Evolutionary conservation across 2,113 vertebrate species (phyloP), one percentile per base, ranked within the genome.

Genomic region (Stercorarius parasiticus): DNA sequence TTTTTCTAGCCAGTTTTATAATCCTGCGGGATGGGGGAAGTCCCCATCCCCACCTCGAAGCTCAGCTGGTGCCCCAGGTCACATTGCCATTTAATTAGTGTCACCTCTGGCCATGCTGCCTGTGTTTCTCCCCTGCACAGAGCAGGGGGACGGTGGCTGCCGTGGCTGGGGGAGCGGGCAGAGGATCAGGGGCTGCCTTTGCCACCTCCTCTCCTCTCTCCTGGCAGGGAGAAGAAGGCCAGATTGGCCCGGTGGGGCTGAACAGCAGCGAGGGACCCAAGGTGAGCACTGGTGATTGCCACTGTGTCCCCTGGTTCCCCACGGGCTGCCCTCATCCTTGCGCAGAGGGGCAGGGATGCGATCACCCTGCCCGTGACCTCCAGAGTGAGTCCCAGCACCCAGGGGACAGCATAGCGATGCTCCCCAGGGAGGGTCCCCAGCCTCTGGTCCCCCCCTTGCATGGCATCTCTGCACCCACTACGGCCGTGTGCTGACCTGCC

Each of bases 161-260:
- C 1, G 1, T 9, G 25, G 34, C 32, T n/a, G 49, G 47, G 59
- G 50, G 25, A 38, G 59, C 21, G n/a, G 34, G 32, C 2, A 1
- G 61, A 42, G 73, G 32, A 40, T 10, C 19, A 15, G 23, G 21
- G 42, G 26, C 45, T 25, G 38, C 43, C 12, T 59, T 73, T 76
- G 30, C 45, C 25, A 62, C 36, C 43, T 61, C 45, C 45, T 86
- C 50, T 76, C 50, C 40, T 91, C 76, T 95, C 77, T 76, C 59
- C 43, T 80, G 88, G 74, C 97, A 99, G 99, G 99, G 99, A 23
- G 95, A 98, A 59, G 98, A 98, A 91, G 99, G 99, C 26, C 98
- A 98, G 74, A 96, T 96, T 1, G 99, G 99, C 16, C 95, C 71
- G 2, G 96, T 93, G 29, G 99, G 98, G 43, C 98, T 98, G 82